phyloP scores from a whole-genome alignment of 2,113 vertebrate genomes.

The Aspidoscelis tigris region DNA sequence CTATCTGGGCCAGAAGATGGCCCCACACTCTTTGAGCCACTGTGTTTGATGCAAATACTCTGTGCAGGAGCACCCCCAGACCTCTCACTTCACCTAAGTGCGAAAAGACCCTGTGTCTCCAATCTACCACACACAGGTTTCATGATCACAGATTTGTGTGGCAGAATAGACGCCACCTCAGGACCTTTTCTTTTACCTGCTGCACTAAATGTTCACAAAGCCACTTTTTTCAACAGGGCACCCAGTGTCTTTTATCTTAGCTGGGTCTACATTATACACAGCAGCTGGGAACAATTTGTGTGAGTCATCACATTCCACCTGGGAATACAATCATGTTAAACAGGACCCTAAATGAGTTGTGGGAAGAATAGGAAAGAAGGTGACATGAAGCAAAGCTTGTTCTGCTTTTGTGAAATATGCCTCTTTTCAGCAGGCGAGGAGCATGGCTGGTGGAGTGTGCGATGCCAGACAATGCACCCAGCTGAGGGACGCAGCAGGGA shows the following conservation, averaged over 20 bases:
- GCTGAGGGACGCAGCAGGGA: not conserved
- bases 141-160: too few relatives aligned
- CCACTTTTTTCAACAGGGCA: conserved; percentile 19
- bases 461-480: not conserved
- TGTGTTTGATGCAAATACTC: too few relatives aligned
- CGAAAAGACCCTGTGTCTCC: too few relatives aligned
- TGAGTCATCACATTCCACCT: conserved; percentile 2
- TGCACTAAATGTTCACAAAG: not conserved
- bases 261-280: not conserved
- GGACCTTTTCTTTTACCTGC: not conserved
- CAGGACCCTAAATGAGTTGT: conserved; percentile 53
- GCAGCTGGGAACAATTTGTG: conserved; percentile 25
- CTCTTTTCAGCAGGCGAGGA: conserved; percentile 4
- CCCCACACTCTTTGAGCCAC: too few relatives aligned
- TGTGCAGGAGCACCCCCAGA: too few relatives aligned
- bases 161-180: too few relatives aligned
- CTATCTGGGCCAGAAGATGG: too few relatives aligned
- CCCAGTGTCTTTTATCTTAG: conserved; percentile 12
- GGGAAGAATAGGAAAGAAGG: conserved; percentile 39
- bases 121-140: too few relatives aligned
- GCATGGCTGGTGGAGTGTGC: not conserved
- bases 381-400: conserved; percentile 18
- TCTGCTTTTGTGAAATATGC: conserved; percentile 11
- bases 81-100: too few relatives aligned
- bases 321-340: conserved; percentile 53